Evolutionary conservation across 2,888 invertebrate genomes (phyloP).

Genomic region (Pomacea canaliculata): DNA sequence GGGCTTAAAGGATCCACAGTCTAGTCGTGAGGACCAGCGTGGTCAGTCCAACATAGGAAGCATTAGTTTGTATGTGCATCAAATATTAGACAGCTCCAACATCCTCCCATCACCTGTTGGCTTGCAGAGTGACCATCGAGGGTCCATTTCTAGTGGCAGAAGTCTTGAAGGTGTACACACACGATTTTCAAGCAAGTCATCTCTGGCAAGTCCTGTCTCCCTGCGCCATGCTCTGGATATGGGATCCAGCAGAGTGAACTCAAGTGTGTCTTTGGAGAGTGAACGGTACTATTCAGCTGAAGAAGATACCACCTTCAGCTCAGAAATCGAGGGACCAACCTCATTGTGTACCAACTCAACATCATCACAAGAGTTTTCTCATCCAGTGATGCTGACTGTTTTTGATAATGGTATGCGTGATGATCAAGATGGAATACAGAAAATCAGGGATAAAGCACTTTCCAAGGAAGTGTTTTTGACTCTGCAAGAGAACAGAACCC

Average conservation of each 20-base stretch:
- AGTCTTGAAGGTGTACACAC: constrained; percentile 14
- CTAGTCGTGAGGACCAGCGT: no score
- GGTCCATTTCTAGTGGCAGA: constrained; percentile 11
- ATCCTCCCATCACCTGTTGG: constrained; percentile 23
- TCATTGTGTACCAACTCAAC: neutral
- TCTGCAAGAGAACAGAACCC: neutral
- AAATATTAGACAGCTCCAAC: constrained; percentile 13
- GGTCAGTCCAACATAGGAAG: neutral
- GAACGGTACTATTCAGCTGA: constrained; percentile 95
- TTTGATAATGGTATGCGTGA: neutral
- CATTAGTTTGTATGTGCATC: neutral
- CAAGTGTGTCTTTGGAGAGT: constrained; percentile 57
- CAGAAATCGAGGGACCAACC: constrained; percentile 10
- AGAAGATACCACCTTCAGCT: constrained; percentile 76
- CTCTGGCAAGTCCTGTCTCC: constrained; percentile 34
- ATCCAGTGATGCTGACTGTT: neutral
- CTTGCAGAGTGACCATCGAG: neutral
- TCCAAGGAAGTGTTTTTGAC: neutral
- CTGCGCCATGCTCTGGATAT: constrained; percentile 27
- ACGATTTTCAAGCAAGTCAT: constrained; percentile 29
- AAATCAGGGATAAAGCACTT: neutral
- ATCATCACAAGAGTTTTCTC: constrained; percentile 3
- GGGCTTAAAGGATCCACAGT: no score
- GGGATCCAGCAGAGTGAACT: constrained; percentile 35
- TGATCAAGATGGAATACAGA: constrained; percentile 6